Conservation (phyloP, 2,888 invertebrate genomes). For the Pollenia labialis region DNA sequence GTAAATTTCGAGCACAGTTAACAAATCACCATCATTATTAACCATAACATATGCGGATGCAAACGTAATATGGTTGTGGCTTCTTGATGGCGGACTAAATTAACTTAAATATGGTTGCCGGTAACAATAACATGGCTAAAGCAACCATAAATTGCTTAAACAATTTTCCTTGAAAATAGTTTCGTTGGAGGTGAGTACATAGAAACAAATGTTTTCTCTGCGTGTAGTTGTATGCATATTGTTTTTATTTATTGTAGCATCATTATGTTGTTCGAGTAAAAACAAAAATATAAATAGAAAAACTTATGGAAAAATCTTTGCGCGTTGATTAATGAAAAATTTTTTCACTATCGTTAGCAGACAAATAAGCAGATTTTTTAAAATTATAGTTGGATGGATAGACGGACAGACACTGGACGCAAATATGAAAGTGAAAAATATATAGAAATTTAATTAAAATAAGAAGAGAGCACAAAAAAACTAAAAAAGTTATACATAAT, state of each 20-base stretch:
- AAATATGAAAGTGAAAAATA: not conserved
- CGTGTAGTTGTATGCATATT: constrained; percentile 30
- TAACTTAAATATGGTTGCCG: no score
- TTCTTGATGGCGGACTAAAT: no score
- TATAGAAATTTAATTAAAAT: constrained; percentile 15
- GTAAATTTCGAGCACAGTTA: no score
- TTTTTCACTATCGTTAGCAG: constrained; percentile 2
- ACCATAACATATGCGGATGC: no score
- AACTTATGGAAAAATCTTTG: constrained; percentile 25
- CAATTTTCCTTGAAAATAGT: no score
- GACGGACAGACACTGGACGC: not conserved
- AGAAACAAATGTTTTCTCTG: not conserved
- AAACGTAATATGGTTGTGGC: no score
- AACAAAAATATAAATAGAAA: not conserved
- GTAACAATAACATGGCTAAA: no score
- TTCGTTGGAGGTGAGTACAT: not conserved
- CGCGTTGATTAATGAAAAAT: constrained; percentile 55
- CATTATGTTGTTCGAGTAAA: constrained; percentile 52
- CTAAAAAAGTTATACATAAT: not conserved
- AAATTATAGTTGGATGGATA: not conserved
- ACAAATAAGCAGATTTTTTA: constrained; percentile 19
- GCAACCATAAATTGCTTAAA: no score
- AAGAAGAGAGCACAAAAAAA: not conserved
- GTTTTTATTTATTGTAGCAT: constrained; percentile 59
- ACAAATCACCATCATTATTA: no score